phyloP scores from a whole-genome alignment of 2,797 vertebrate species.

The Lutra lutra region DNA sequence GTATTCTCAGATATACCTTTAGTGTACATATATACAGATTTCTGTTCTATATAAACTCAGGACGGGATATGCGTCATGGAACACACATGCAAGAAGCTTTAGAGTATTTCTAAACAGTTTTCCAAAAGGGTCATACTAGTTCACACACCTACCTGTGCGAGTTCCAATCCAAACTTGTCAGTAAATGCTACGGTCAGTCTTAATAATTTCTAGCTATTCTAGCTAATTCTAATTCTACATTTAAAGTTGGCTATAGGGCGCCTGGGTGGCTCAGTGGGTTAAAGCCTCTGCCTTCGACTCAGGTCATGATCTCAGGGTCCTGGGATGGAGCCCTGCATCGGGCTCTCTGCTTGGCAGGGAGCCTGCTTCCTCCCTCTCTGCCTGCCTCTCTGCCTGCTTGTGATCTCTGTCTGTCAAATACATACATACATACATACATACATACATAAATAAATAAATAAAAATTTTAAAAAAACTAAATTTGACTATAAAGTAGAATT shows the following conservation, averaged over 20 bases:
- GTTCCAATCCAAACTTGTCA: not conserved
- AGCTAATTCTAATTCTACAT: not conserved
- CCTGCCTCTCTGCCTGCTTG: too few relatives aligned
- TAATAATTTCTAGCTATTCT: not conserved
- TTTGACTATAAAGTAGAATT: not conserved
- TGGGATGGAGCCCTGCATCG: too few relatives aligned
- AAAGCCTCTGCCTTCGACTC: too few relatives aligned
- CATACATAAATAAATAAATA: too few relatives aligned
- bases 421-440: too few relatives aligned
- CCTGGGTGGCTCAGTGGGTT: too few relatives aligned
- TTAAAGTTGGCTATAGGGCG: not conserved
- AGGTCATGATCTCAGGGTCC: too few relatives aligned
- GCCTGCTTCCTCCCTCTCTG: too few relatives aligned
- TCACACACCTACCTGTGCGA: not conserved
- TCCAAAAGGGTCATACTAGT: not conserved
- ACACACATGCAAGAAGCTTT: not conserved
- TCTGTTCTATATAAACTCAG: not conserved
- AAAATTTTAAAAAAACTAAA: not conserved
- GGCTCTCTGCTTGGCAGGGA: too few relatives aligned
- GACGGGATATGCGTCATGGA: not conserved
- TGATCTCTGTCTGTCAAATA: too few relatives aligned
- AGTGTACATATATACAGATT: not conserved
- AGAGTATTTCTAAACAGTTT: not conserved
- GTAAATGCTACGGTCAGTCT: not conserved
- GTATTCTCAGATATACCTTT: not conserved